These are phyloP conservation scores for Platypus cylindrus DNA, from an alignment of 2,888 invertebrate species.

Conservation along the genomic window DNA sequence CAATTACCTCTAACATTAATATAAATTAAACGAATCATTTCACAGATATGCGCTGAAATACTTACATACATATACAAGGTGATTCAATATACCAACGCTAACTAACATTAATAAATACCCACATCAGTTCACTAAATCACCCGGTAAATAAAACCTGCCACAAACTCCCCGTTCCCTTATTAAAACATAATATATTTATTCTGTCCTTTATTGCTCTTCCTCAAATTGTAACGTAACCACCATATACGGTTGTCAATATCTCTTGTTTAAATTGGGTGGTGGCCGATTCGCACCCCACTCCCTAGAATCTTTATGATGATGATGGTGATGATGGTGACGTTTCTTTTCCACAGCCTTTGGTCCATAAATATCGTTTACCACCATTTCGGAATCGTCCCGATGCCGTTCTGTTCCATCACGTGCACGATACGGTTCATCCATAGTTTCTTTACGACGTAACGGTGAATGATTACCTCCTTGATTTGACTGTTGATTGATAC, in stretches of 20 bases:
- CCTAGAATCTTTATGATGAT: constrained; percentile 49
- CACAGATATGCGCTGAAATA: too few relatives aligned
- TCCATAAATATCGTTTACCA: constrained; percentile 42
- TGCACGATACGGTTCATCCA: constrained; percentile 49
- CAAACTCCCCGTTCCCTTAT: background rate
- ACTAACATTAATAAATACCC: too few relatives aligned
- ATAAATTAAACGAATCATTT: too few relatives aligned
- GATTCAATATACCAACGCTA: too few relatives aligned
- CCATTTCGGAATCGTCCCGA: constrained; percentile 60
- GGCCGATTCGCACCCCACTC: constrained; percentile 40
- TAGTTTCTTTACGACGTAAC: constrained; percentile 54
- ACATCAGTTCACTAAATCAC: too few relatives aligned
- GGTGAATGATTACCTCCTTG: constrained; percentile 40
- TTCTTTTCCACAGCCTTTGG: constrained; percentile 43
- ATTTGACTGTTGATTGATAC: constrained; percentile 31
- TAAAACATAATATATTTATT: background rate
- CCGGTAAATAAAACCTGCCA: too few relatives aligned
- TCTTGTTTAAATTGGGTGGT: constrained; percentile 43
- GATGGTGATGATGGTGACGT: constrained; percentile 68
- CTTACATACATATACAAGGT: too few relatives aligned
- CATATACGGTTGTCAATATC: constrained; percentile 36
- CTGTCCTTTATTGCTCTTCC: constrained; percentile 14
- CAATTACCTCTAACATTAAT: too few relatives aligned
- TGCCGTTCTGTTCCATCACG: constrained; percentile 25
- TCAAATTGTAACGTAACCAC: constrained; percentile 32